Percentiles rank a stretch among this genome's conserved stretches.
Conservation (phyloP, 1,140 invertebrate species). For the Magallana ariakensis region DNA sequence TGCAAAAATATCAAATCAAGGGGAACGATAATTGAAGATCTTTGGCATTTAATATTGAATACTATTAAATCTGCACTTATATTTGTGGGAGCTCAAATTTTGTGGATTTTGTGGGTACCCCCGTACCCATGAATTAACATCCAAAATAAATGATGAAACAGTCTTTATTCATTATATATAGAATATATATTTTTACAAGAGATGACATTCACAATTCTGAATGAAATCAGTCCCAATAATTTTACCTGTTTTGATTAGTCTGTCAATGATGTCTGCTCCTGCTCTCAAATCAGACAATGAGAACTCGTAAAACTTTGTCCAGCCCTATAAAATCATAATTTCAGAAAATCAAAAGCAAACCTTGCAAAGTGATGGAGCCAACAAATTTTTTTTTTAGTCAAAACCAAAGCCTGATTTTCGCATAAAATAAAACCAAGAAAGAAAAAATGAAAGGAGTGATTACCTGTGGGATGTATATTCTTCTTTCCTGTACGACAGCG, state of each 20-base stretch:
- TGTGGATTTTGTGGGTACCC: no score
- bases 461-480: slow-evolving; percentile 90
- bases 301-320: slow-evolving; percentile 95
- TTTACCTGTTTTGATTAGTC: slow-evolving; percentile 78
- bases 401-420: no score
- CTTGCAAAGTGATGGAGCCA: no score
- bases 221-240: neutral
- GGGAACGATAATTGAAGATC: neutral
- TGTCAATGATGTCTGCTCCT: slow-evolving; percentile 86
- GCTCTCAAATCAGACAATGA: slow-evolving; percentile 90
- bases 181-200: no score
- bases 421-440: neutral
- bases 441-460: neutral
- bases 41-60: neutral
- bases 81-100: no score
- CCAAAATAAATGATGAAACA: no score
- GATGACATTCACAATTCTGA: no score
- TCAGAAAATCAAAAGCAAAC: no score
- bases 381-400: no score
- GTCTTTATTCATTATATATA: no score
- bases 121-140: no score
- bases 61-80: no score
- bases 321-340: slow-evolving; percentile 82
- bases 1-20: neutral
- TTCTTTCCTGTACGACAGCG: slow-evolving; percentile 91